Percentiles rank a stretch among this genome's conserved stretches.
Evolutionary conservation across 2,113 vertebrate genomes (phyloP).

Genomic region (Marmota flaviventris): DNA sequence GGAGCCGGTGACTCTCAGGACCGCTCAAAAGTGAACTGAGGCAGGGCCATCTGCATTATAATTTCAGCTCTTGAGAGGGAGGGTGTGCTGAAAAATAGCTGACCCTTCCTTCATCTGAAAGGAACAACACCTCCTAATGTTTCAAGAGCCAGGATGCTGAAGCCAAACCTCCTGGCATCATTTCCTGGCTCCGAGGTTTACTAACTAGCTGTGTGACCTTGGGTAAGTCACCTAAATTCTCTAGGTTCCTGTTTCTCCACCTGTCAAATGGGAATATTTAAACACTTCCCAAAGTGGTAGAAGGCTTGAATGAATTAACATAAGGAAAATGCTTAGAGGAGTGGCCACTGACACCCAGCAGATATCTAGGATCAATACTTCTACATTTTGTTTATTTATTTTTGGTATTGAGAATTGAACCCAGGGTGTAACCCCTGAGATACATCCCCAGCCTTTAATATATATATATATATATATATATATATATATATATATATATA

Average conservation of each 20-base stretch:
- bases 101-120: neutral
- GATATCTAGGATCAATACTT: neutral
- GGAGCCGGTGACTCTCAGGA: neutral
- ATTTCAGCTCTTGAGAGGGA: neutral
- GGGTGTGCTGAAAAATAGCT: neutral
- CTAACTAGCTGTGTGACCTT: neutral
- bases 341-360: neutral
- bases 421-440: too few relatives aligned
- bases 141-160: neutral
- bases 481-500: too few relatives aligned
- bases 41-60: neutral
- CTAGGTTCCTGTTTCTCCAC: neutral
- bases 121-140: too few relatives aligned
- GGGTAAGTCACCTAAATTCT: slow-evolving; percentile 1
- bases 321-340: neutral
- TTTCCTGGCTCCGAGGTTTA: neutral
- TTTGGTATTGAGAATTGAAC: too few relatives aligned
- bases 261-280: neutral
- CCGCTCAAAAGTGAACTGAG: neutral
- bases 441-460: too few relatives aligned
- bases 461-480: too few relatives aligned
- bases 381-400: neutral
- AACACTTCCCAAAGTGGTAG: neutral
- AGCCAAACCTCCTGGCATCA: neutral
- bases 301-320: neutral